These are phyloP conservation scores for Rallus limicola DNA, from an alignment of 2,113 vertebrate genomes.

Conservation along the genomic window DNA sequence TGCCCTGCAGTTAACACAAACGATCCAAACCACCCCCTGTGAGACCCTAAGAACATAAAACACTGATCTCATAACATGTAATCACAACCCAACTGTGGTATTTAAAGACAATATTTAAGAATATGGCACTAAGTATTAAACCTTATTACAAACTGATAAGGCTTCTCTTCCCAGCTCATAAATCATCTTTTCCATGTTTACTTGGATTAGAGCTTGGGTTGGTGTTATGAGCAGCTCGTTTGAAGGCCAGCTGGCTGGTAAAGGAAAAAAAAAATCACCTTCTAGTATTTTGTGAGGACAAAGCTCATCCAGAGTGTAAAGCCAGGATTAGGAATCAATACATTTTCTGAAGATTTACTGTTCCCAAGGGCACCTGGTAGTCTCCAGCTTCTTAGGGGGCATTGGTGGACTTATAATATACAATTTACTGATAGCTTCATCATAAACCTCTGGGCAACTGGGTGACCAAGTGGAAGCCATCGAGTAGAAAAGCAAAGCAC, in stretches of 20 bases:
- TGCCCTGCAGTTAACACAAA: neutral
- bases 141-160: neutral
- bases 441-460: neutral
- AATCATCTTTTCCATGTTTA: constrained; percentile 21
- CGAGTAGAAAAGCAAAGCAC: neutral
- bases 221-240: constrained; percentile 19
- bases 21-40: neutral
- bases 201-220: constrained; percentile 3
- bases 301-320: constrained; percentile 63
- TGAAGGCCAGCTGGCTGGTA: constrained; percentile 58
- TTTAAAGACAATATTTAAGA: neutral
- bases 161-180: neutral
- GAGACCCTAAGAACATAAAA: neutral
- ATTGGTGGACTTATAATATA: neutral
- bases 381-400: neutral
- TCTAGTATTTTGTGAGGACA: constrained; percentile 40
- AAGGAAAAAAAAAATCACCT: constrained; percentile 54
- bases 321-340: constrained; percentile 50
- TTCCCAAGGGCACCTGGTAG: neutral
- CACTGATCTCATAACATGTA: neutral
- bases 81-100: neutral
- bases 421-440: neutral
- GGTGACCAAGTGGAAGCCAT: neutral
- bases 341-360: constrained; percentile 32
- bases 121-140: neutral